Base-by-base conservation (phyloP, 2,888 invertebrate species). In the Labia minor region DNA sequence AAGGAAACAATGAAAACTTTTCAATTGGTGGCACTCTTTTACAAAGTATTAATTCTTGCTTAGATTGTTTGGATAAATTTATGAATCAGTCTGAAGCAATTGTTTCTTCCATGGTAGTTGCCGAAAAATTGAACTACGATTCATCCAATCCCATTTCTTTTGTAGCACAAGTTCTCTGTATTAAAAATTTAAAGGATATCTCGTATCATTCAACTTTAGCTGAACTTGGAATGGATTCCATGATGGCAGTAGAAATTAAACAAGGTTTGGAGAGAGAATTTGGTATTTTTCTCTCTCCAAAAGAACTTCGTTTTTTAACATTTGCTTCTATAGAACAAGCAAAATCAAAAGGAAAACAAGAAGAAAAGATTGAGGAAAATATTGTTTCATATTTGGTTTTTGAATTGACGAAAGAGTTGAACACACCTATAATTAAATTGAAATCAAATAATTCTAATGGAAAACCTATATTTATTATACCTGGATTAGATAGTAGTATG, bases 161-260 rank as follows among this genome's bases (percentile, higher is more conserved):
- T 20, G 87, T 91, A 1, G 82, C 86, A 67, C 83, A 85, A 72
- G 81, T 82, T 37, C 75, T 82, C 72, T 79, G 80, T 77, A 75
- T 81, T 1, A 77, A 77, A 8, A 76, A 79, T 33, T 33, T 33
- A 33, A 33, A 33, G 11, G 68, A 78, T 81, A 68, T 71, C 11
- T 33, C 33, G 6, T 11, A 33, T 33, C 33, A 33, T 33, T 6
- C 11, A 6, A 81, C 79, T 21, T 80, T 98, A 1, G 90, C 92
- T 1, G 96, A 97, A 76, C 80, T 98, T 70, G 97, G 97, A 37
- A 90, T 98, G 87, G 96, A 98, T 79, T 96, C 96, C 1, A 86
- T 97, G 81, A 96, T 95, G 93, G 93, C 92, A 0, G 92, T 95
- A 0, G 96, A 98, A 79, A 93, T 98, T 72, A 95, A 95, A 72